Evolutionary conservation across 2,113 vertebrate species (phyloP), one percentile per base, ranked within the genome.

Genomic region (Psittacara wagleri): DNA sequence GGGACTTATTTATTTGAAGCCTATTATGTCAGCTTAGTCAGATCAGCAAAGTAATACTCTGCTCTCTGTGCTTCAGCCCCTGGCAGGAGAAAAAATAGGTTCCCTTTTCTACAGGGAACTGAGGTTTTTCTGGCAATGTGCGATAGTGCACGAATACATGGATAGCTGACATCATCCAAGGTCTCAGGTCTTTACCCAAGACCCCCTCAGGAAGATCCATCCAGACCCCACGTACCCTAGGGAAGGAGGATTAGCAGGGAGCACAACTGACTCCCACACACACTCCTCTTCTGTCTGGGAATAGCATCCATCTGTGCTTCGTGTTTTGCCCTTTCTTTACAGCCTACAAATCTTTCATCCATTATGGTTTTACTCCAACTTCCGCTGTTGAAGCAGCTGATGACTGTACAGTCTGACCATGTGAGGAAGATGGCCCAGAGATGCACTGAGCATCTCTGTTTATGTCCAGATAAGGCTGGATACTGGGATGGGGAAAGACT

Each of bases 21-120:
- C 91, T 91, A 51, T 94, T 94, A 96, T 49, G 54, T 76, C 62
- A 18, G 74, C 89, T 95, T 86, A 95, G 83, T 35, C 43, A 69
- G 66, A 68, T 84, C 80, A 76, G 69, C 6, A 27, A 73, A 66
- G 69, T 76, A 89, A 79, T 49, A 48, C 73, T 90, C 85, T 86
- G 76, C 43, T 68, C 69, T 62, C 69, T 0, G 3, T 33, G 33
- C 17, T 55, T 64, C 59, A 69, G 57, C 10, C 23, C 43, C 43
- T 0, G 0, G 18, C 1, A 0, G 44, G 28, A 80, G 44, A 79
- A 54, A 68, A 94, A 94, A 92, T 46, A 19, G 4, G 13, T 46
- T 91, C 54, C 54, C 69, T 74, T 92, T 92, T 66, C 74, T 69
- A 73, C n/a, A 87, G 19, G 19, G 22, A 94, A 54, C 74, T 59